Evolutionary conservation across 2,888 invertebrate species (phyloP).

Genomic region (Leptarthrus brevirostris): DNA sequence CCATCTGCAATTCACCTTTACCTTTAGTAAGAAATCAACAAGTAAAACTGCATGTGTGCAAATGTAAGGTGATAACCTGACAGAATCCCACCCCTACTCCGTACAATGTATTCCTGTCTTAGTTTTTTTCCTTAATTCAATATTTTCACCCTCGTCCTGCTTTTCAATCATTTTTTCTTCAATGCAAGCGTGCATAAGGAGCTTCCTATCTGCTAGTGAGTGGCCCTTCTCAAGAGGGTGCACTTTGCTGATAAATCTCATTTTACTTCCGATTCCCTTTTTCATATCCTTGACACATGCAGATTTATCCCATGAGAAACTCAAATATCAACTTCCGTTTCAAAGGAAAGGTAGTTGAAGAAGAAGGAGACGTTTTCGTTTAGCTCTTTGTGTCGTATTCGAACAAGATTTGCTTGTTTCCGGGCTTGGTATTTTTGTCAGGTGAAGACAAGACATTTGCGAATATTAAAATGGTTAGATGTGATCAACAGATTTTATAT

Average conservation of each 20-base stretch:
- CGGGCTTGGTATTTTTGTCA: background rate
- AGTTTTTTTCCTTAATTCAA: background rate
- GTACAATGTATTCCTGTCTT: background rate
- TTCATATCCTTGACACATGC: background rate
- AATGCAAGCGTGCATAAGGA: background rate
- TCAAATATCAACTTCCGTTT: conserved; percentile 52
- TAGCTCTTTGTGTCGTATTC: background rate
- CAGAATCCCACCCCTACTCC: background rate
- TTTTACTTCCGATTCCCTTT: conserved; percentile 51
- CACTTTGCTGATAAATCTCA: conserved; percentile 35
- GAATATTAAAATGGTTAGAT: too few relatives aligned
- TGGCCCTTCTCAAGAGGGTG: conserved; percentile 13
- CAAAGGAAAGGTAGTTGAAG: conserved; percentile 44
- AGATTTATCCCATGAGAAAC: conserved; percentile 50
- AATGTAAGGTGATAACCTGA: conserved; percentile 4
- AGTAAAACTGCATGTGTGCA: conserved; percentile 2
- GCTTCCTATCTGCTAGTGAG: background rate
- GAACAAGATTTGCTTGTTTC: background rate
- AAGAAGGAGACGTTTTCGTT: conserved; percentile 28
- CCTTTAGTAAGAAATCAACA: background rate
- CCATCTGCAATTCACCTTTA: background rate
- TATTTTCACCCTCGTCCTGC: background rate
- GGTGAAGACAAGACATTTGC: background rate
- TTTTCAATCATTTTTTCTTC: background rate
- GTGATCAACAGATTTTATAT: too few relatives aligned